Evolutionary conservation across 2,888 invertebrate genomes (phyloP).

Genomic region (Hirtodrosophila alboralis): DNA sequence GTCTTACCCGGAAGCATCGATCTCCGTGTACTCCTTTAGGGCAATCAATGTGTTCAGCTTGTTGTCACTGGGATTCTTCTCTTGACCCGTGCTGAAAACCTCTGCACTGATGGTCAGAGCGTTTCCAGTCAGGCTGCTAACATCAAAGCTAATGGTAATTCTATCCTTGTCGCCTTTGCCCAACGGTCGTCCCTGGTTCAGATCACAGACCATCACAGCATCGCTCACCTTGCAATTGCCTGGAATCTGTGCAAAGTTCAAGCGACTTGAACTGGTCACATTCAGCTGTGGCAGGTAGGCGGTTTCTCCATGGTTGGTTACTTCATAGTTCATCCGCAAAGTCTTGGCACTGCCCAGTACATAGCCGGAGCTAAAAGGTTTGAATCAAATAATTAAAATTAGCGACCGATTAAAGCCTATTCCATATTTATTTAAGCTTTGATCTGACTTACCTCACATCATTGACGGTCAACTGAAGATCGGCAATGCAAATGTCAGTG

Average conservation of each 20-base stretch:
- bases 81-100: constrained; percentile 83
- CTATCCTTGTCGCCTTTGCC: constrained; percentile 70
- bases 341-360: constrained; percentile 82
- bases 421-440: too few species aligned
- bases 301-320: constrained; percentile 84
- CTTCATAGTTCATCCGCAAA: constrained; percentile 79
- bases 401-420: too few species aligned
- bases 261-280: constrained; percentile 83
- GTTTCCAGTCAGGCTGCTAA: constrained; percentile 77
- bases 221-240: constrained; percentile 77
- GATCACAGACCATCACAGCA: constrained; percentile 79
- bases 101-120: constrained; percentile 78
- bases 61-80: constrained; percentile 79
- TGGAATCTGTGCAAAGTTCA: constrained; percentile 82
- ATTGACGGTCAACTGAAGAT: constrained; percentile 77
- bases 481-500: constrained; percentile 82
- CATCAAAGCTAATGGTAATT: constrained; percentile 81
- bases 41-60: constrained; percentile 69
- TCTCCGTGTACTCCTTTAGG: constrained; percentile 82
- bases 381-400: too few species aligned
- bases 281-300: constrained; percentile 85
- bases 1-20: constrained; percentile 83
- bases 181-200: constrained; percentile 80
- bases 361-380: constrained; percentile 75
- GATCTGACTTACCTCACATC: constrained; percentile 76